Conservation (phyloP, 2,888 invertebrate genomes). For the Rhorus exstirpatorius region DNA sequence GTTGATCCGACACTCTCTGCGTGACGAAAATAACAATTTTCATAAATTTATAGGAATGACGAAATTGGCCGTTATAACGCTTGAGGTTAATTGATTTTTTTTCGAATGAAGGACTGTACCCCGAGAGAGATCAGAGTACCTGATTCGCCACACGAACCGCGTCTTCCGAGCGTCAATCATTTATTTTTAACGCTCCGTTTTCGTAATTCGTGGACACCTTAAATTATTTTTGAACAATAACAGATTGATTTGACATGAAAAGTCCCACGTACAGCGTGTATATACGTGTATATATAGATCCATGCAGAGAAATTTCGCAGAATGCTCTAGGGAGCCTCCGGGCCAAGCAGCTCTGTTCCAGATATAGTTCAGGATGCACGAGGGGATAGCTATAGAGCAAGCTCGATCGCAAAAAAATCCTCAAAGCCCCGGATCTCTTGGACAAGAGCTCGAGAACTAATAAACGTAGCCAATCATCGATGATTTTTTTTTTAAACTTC, state of each 20-base stretch:
- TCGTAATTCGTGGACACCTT: neutral
- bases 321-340: conserved; percentile 10
- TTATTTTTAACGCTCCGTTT: neutral
- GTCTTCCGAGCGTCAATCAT: too few relatives aligned
- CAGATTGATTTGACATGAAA: neutral
- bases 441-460: conserved; percentile 27
- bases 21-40: too few relatives aligned
- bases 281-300: conserved; percentile 2
- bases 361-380: conserved; percentile 27
- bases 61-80: too few relatives aligned
- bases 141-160: too few relatives aligned
- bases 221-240: conserved; percentile 5
- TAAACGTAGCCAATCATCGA: conserved; percentile 42
- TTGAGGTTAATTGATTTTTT: too few relatives aligned
- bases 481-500: too few relatives aligned
- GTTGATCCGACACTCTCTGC: too few relatives aligned
- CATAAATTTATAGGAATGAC: too few relatives aligned
- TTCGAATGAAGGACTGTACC: too few relatives aligned
- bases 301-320: conserved; percentile 1
- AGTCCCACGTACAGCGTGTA: neutral
- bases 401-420: conserved; percentile 37
- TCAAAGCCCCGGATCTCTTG: conserved; percentile 40
- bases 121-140: too few relatives aligned
- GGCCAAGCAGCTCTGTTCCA: conserved; percentile 7
- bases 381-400: conserved; percentile 27